phyloP scores from a whole-genome alignment of 1,140 invertebrate species.

The Cecropterus lyciades region DNA sequence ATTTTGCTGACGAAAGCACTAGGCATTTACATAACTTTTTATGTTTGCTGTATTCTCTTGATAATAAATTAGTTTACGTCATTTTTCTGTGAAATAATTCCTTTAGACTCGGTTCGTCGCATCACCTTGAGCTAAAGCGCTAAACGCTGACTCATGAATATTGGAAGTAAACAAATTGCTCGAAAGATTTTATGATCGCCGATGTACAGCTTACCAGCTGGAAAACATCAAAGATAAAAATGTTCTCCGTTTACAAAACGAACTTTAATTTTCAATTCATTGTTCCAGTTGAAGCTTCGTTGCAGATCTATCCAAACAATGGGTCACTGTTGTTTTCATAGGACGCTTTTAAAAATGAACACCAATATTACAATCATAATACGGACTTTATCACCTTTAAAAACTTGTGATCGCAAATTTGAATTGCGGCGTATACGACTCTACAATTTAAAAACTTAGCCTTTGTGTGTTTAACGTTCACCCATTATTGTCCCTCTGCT shows the following conservation, averaged over 20 bases:
- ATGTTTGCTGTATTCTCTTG: neutral
- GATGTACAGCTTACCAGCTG: slow-evolving; percentile 33
- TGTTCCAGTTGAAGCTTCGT: neutral
- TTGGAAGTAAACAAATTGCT: slow-evolving; percentile 54
- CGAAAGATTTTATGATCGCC: slow-evolving; percentile 50
- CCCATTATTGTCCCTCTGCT: too few species aligned
- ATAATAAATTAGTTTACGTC: slow-evolving; percentile 20
- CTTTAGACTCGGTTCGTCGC: slow-evolving; percentile 18
- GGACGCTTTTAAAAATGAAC: too few species aligned
- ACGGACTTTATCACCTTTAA: too few species aligned
- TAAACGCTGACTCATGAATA: slow-evolving; percentile 40
- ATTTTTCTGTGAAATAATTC: slow-evolving; percentile 24
- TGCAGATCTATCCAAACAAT: neutral
- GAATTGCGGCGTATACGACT: too few species aligned
- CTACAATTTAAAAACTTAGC: too few species aligned
- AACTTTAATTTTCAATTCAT: slow-evolving; percentile 19
- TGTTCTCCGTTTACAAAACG: neutral
- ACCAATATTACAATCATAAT: too few species aligned
- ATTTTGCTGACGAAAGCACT: slow-evolving; percentile 4
- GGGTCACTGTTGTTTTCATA: neutral
- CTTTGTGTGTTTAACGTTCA: too few species aligned
- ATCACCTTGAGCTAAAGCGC: slow-evolving; percentile 25
- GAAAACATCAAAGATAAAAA: slow-evolving; percentile 42
- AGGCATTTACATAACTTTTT: neutral
- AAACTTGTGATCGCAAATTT: too few species aligned